Conservation (phyloP, 2,888 invertebrate species). For the Sminthurinus aureus region DNA sequence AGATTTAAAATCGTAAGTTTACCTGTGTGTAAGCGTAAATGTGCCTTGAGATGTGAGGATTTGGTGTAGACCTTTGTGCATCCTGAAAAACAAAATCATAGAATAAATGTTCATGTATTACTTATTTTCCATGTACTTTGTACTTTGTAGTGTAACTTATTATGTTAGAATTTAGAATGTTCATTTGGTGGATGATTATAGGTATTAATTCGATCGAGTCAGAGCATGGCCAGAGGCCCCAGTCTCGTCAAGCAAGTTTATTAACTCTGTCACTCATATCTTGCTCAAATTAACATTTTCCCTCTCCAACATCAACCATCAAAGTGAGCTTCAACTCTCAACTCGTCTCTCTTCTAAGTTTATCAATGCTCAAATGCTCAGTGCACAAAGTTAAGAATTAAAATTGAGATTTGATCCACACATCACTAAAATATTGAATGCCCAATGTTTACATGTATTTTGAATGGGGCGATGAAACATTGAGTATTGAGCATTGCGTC, state of each 20-base stretch:
- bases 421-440: background rate
- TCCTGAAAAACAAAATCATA: slow-evolving; percentile 71
- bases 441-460: background rate
- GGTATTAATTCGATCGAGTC: slow-evolving; percentile 41
- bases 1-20: background rate
- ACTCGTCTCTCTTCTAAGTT: too few species aligned
- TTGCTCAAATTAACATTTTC: slow-evolving; percentile 41
- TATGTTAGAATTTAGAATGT: slow-evolving; percentile 22
- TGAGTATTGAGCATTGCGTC: background rate
- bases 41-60: slow-evolving; percentile 73
- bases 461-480: background rate
- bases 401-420: background rate
- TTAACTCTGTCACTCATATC: slow-evolving; percentile 43
- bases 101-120: slow-evolving; percentile 28
- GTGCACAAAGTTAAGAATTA: too few species aligned
- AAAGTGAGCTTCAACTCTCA: too few species aligned
- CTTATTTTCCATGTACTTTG: too few species aligned
- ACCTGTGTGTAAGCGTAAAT: background rate
- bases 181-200: slow-evolving; percentile 42
- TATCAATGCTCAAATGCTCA: too few species aligned
- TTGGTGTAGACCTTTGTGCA: slow-evolving; percentile 97
- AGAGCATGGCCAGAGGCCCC: slow-evolving; percentile 34
- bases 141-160: background rate
- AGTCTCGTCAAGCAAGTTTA: slow-evolving; percentile 44
- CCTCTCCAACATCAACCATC: background rate